Evolutionary conservation across 2,113 vertebrate genomes (phyloP), one percentile per base, ranked within the genome.

Genomic region (Toxotes jaculatrix): DNA sequence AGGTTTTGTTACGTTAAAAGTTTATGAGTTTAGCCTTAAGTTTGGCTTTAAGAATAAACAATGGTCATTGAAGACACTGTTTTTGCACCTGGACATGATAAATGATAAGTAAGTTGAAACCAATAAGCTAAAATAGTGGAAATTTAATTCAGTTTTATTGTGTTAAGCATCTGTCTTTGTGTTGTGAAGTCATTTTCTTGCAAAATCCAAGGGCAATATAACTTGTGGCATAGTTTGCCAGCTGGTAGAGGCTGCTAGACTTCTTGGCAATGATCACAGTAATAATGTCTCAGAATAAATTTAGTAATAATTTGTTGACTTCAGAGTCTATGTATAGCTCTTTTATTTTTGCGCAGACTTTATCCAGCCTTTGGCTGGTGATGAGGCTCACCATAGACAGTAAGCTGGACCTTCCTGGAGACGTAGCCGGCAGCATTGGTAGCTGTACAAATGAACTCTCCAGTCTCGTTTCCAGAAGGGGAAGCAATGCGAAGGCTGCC

Each of bases 371-470:
- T 53, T 14, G 47, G 12, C 7, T 27, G 10, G n/a, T 59, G 27
- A 53, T 47, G 42, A 60, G 49, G 43, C 85, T 90, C 94, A 99
- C 98, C 97, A 12, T 99, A 99, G 87, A 99, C 97, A 0, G 97
- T 99, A 74, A 99, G 95, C 79, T 99, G 98, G 61, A 99, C 97
- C 88, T 97, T 99, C 80, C 96, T 96, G 2, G 96, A 96, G 73
- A 96, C 95, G 0, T 95, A 95, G 78, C 98, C 98, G 0, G 98
- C 98, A 3, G 96, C 93, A 0, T 98, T 99, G 76, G 96, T 95
- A 85, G 98, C 98, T 0, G 95, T 97, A 87, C 98, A 99, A 57
- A 96, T n/a, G 0, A 98, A 99, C 62, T 99, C 98, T 42, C 97
- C 97, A 0, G 95, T 96, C 86, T 99, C 97, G 1, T 96, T 95